Evolutionary conservation across 1,140 invertebrate species (phyloP).

Genomic region (Drosophila leontia): DNA sequence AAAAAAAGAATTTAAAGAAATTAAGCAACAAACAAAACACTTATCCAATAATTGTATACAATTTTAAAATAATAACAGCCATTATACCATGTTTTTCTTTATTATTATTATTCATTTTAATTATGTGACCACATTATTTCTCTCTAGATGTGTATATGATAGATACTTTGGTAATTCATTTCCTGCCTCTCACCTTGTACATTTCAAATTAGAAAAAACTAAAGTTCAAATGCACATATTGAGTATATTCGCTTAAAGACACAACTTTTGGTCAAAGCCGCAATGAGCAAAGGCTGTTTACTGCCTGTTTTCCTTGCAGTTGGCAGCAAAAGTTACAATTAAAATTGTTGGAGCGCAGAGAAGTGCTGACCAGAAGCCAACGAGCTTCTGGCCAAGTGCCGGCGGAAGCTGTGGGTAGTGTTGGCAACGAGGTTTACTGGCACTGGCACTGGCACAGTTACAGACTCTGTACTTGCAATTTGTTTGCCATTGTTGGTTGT

Average conservation of each 20-base stretch:
- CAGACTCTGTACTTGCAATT: conserved; percentile 74
- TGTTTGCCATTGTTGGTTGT: conserved; percentile 68
- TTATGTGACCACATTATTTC: no score
- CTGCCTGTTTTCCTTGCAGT: conserved; percentile 89
- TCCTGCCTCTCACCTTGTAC: neutral
- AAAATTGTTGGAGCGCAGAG: conserved; percentile 86
- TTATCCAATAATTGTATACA: neutral
- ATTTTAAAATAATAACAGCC: no score
- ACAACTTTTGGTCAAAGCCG: conserved; percentile 40
- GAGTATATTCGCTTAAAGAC: neutral
- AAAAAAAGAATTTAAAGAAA: neutral
- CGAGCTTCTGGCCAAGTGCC: conserved; percentile 24
- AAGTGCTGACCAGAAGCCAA: conserved; percentile 86
- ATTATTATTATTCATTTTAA: no score
- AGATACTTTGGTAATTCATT: no score
- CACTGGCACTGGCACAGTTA: neutral
- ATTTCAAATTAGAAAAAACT: neutral
- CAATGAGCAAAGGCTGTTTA: conserved; percentile 85
- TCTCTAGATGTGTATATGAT: no score
- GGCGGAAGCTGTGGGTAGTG: conserved; percentile 93
- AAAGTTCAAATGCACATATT: conserved; percentile 12
- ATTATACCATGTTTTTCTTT: no score
- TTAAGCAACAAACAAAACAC: neutral
- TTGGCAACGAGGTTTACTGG: neutral
- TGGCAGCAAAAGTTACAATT: conserved; percentile 91